A percentile compares a stretch with the other conserved stretches of the same genome.
Conservation (phyloP, 2,113 vertebrate species). For the Dendrocopos noguchii region DNA sequence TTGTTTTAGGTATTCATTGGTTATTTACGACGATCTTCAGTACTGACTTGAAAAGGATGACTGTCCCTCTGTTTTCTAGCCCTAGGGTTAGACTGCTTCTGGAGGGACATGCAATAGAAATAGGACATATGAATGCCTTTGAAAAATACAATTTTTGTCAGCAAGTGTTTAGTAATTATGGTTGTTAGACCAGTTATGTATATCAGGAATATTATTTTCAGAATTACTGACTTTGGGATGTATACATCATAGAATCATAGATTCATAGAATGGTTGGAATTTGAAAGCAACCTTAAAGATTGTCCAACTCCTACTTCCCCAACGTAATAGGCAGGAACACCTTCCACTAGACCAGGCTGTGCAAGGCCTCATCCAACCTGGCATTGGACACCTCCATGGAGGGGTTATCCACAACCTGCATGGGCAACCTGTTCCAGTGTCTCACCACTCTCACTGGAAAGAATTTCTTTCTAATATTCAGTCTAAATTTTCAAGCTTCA, state of each 20-base stretch:
- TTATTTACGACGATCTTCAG: neutral
- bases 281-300: no score
- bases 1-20: neutral
- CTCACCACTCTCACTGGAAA: no score
- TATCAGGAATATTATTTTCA: neutral
- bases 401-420: no score
- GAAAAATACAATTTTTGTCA: neutral
- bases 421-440: no score
- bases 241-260: neutral
- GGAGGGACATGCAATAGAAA: neutral
- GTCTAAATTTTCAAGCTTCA: no score
- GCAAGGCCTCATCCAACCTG: no score
- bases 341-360: no score
- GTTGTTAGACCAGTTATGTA: neutral
- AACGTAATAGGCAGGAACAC: no score
- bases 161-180: neutral
- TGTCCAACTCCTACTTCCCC: no score
- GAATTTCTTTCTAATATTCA: no score
- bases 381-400: no score
- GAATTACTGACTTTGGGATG: neutral
- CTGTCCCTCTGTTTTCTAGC: neutral
- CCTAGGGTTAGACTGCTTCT: neutral
- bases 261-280: no score
- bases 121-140: neutral
- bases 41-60: neutral